Conservation (phyloP, 2,113 vertebrate genomes). For the Emydura subglobosa region DNA sequence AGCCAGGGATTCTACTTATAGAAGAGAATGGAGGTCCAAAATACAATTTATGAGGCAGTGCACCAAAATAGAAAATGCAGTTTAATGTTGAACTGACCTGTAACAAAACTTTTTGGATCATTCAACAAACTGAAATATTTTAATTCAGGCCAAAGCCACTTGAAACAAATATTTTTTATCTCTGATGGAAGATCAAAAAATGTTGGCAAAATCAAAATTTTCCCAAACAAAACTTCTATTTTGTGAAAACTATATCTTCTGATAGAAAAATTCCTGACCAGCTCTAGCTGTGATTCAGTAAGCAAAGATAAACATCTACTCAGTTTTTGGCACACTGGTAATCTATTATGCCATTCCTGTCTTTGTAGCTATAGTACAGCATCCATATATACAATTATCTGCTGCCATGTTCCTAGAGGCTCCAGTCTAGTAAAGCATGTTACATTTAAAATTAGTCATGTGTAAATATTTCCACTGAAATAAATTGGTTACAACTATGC, state of each 20-base stretch:
- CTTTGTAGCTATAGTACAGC: background rate
- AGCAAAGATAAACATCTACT: background rate
- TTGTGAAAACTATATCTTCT: background rate
- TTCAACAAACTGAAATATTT: background rate
- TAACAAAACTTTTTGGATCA: background rate
- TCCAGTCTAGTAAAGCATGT: background rate
- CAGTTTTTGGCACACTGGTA: background rate
- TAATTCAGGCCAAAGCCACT: background rate
- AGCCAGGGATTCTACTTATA: background rate
- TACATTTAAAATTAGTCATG: background rate
- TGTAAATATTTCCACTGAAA: background rate
- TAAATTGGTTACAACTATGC: background rate
- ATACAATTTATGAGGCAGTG: fast-evolving
- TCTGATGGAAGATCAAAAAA: background rate
- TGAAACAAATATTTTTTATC: background rate
- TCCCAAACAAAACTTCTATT: background rate
- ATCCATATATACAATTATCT: background rate
- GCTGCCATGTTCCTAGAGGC: background rate
- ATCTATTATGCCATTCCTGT: background rate
- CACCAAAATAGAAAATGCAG: background rate
- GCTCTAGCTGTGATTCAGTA: background rate
- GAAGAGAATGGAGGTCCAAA: background rate
- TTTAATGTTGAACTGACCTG: background rate
- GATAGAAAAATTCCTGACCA: background rate
- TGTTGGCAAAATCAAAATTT: background rate